phyloP scores from a whole-genome alignment of 1,140 invertebrate species.

The Fopius arisanus region DNA sequence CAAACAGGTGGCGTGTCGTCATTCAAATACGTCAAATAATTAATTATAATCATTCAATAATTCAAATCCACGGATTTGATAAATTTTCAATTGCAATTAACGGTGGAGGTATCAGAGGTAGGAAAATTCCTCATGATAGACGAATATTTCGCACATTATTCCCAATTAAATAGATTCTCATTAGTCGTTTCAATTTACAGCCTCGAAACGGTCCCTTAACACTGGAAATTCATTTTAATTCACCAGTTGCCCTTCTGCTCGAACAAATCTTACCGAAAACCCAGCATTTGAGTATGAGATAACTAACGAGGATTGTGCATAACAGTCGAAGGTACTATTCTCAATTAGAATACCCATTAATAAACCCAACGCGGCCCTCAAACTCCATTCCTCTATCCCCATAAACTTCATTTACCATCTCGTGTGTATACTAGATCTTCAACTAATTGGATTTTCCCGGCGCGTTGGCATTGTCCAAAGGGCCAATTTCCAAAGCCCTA shows the following conservation, averaged over 20 bases:
- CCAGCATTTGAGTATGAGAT: neutral
- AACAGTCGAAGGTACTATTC: neutral
- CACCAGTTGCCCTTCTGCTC: neutral
- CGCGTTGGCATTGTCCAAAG: conserved; percentile 13
- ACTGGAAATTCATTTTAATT: neutral
- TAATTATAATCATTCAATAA: no score
- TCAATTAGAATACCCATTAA: conserved; percentile 3
- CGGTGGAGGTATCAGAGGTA: no score
- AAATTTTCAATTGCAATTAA: no score
- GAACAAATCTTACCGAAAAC: neutral
- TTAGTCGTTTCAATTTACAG: neutral
- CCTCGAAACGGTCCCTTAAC: neutral
- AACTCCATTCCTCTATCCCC: neutral
- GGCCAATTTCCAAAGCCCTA: conserved; percentile 22
- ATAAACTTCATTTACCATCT: conserved; percentile 20
- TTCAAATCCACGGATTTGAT: no score
- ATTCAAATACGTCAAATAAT: no score
- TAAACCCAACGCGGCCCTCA: neutral
- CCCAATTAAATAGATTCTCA: neutral
- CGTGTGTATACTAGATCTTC: conserved; percentile 18
- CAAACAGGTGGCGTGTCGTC: no score
- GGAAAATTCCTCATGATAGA: no score
- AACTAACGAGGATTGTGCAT: neutral
- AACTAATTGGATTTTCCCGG: conserved; percentile 27
- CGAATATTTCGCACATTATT: no score